Evolutionary conservation across 2,888 invertebrate genomes (phyloP).

Genomic region (Ischnus inquisitorius): DNA sequence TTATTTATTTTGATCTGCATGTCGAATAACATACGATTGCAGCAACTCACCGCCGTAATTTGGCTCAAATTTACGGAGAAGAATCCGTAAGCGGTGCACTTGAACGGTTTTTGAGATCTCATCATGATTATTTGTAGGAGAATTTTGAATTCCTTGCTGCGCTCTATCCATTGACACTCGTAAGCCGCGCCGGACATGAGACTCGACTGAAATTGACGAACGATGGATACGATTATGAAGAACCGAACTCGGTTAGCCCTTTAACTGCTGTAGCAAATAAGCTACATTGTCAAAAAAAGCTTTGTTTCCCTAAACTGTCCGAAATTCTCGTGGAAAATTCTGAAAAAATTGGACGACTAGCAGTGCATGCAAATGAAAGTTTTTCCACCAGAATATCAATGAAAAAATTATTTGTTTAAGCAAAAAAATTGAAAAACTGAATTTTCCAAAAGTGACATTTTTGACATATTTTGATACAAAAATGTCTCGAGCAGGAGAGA

Average conservation of each 20-base stretch:
- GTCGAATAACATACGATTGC: neutral
- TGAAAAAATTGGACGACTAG: no score
- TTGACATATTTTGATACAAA: no score
- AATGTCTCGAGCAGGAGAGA: no score
- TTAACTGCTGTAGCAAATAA: no score
- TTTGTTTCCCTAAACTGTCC: no score
- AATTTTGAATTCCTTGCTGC: conserved; percentile 60
- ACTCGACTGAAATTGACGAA: conserved; percentile 54
- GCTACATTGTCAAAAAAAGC: no score
- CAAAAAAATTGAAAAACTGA: no score
- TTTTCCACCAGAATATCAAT: no score
- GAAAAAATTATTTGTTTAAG: no score
- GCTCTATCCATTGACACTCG: conserved; percentile 67
- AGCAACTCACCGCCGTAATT: conserved; percentile 63
- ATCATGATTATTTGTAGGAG: conserved; percentile 68
- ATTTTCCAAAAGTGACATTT: no score
- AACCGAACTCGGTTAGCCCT: neutral
- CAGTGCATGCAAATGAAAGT: no score
- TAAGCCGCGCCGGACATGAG: conserved; percentile 65
- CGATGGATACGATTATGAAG: neutral
- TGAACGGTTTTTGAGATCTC: conserved; percentile 65
- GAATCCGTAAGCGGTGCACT: conserved; percentile 68
- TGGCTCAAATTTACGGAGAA: conserved; percentile 67
- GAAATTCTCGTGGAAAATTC: no score
- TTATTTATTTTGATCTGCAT: neutral